Percentiles rank a stretch among this genome's conserved stretches.
Conservation (phyloP, 2,888 invertebrate genomes). For the Caenorhabditis becei region DNA sequence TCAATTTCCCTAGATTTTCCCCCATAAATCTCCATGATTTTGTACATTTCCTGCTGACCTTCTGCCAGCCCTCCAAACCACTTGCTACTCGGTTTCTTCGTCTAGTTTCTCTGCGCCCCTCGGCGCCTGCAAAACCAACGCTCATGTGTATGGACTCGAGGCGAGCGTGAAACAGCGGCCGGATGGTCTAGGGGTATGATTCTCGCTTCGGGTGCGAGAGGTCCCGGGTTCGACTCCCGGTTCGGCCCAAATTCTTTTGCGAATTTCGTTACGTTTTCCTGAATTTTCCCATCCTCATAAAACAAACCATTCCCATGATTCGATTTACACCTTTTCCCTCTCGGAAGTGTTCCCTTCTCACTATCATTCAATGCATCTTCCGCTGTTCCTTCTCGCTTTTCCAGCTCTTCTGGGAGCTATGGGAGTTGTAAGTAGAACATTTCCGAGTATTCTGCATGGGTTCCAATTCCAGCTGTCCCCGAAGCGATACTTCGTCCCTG, state of each 20-base stretch:
- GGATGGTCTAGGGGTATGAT: slow-evolving; percentile 67
- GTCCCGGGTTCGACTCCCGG: slow-evolving; percentile 81
- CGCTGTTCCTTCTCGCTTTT: not conserved
- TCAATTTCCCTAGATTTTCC: not conserved
- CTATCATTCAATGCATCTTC: slow-evolving; percentile 19
- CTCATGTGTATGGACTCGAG: not conserved
- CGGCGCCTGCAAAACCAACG: not conserved
- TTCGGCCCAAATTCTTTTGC: slow-evolving; percentile 73
- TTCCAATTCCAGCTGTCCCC: slow-evolving; percentile 3
- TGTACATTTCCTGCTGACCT: not conserved
- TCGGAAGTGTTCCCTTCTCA: not conserved
- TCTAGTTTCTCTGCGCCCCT: not conserved
- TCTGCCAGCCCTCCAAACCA: not conserved
- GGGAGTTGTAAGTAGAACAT: slow-evolving; percentile 1
- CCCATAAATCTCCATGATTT: not conserved
- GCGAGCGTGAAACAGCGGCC: not conserved
- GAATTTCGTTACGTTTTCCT: too few species aligned
- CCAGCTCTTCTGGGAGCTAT: slow-evolving; percentile 18
- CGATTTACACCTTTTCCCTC: not conserved
- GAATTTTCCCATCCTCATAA: too few species aligned
- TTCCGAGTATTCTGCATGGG: not conserved
- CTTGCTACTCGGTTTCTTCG: not conserved
- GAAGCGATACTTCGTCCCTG: not conserved
- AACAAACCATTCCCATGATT: too few species aligned
- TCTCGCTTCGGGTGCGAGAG: slow-evolving; percentile 82